Evolutionary conservation across 2,888 invertebrate genomes (phyloP).

Genomic region (Hyposoter dolosus): DNA sequence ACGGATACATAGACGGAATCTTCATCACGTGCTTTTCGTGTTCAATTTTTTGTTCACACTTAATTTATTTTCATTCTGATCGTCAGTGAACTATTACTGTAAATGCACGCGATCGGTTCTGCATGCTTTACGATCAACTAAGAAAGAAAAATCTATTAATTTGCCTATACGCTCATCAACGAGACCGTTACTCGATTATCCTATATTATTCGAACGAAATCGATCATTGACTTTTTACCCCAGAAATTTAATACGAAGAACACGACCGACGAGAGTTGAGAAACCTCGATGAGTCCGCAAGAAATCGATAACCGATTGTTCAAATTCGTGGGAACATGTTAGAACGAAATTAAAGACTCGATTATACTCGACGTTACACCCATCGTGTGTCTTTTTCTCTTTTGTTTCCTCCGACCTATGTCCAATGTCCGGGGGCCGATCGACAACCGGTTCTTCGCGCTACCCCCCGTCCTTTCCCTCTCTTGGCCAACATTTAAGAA

Average conservation of each 20-base stretch:
- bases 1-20: conserved; percentile 45
- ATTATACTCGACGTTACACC: background rate
- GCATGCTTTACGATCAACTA: conserved; percentile 4
- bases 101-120: conserved; percentile 52
- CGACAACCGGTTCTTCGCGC: conserved; percentile 71
- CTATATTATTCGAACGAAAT: conserved; percentile 23
- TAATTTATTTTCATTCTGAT: conserved; percentile 40
- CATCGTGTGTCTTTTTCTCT: conserved; percentile 19
- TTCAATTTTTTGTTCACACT: conserved; percentile 17
- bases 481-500: conserved; percentile 27
- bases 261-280: background rate
- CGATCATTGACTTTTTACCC: background rate
- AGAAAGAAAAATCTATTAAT: conserved; percentile 47
- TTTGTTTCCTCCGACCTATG: conserved; percentile 56
- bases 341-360: conserved; percentile 27
- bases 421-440: conserved; percentile 64
- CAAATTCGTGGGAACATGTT: conserved; percentile 24
- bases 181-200: conserved; percentile 39
- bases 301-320: conserved; percentile 20
- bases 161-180: conserved; percentile 42
- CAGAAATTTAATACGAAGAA: background rate
- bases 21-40: conserved; percentile 21
- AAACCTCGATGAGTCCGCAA: background rate
- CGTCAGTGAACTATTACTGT: conserved; percentile 38
- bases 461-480: conserved; percentile 29